phyloP scores from a whole-genome alignment of 2,113 vertebrate species.

The Phoenicopterus ruber region DNA sequence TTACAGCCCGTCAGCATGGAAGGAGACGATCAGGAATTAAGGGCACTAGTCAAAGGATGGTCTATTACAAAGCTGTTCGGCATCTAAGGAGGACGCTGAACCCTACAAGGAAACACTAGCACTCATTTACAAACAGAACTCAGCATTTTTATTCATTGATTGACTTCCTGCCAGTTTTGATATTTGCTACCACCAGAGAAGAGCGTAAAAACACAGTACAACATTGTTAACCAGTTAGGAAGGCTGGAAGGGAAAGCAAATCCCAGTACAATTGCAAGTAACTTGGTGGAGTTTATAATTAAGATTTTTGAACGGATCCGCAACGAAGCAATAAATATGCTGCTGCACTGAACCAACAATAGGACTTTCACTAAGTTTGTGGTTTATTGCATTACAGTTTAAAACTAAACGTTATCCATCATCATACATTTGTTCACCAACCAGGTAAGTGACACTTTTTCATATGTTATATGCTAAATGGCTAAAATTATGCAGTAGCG shows the following conservation, averaged over 20 bases:
- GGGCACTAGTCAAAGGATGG: not conserved
- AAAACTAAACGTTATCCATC: conserved; percentile 13
- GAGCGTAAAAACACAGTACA: conserved; percentile 58
- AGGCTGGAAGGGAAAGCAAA: conserved; percentile 52
- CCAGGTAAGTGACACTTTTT: conserved; percentile 2
- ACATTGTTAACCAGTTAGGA: conserved; percentile 35
- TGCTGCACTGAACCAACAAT: conserved; percentile 28
- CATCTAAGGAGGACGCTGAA: not conserved
- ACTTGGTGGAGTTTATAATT: conserved; percentile 15
- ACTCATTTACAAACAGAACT: conserved; percentile 60
- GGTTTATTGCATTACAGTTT: conserved; percentile 62
- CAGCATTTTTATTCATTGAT: conserved; percentile 60
- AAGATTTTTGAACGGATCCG: not conserved
- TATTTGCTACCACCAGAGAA: conserved; percentile 48
- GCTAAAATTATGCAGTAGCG: conserved; percentile 27
- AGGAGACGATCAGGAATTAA: not conserved
- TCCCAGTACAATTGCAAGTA: conserved; percentile 47
- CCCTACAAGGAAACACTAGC: conserved; percentile 41
- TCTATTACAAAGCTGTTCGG: not conserved
- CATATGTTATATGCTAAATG: not conserved
- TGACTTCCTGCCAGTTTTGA: conserved; percentile 49
- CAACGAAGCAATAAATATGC: conserved; percentile 41
- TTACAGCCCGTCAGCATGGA: not conserved
- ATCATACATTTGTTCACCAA: conserved; percentile 5
- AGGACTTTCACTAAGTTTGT: conserved; percentile 9